Conservation (phyloP, 2,888 invertebrate genomes). For the Sarcophaga carnaria region DNA sequence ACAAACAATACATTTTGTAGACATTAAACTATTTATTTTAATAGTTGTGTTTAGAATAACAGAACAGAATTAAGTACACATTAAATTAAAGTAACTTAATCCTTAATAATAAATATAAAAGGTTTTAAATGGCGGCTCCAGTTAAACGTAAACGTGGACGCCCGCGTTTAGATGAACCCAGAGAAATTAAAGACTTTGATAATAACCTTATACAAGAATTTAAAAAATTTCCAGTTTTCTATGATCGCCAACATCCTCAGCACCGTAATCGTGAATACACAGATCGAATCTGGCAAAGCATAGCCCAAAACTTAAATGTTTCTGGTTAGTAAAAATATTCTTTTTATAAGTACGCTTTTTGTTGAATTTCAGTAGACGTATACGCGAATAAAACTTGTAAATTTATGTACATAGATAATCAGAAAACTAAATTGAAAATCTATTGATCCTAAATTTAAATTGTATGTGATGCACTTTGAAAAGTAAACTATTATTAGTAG, state of each 20-base stretch:
- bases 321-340: slow-evolving; percentile 26
- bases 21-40: too few species aligned
- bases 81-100: neutral
- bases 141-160: slow-evolving; percentile 75
- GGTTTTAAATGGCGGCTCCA: slow-evolving; percentile 36
- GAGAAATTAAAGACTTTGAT: slow-evolving; percentile 74
- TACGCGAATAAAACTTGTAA: neutral
- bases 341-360: neutral
- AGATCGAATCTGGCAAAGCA: slow-evolving; percentile 73
- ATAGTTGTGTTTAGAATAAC: too few species aligned
- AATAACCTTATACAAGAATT: slow-evolving; percentile 74
- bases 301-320: slow-evolving; percentile 70
- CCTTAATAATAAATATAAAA: too few species aligned
- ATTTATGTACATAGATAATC: neutral
- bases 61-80: neutral
- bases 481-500: too few species aligned
- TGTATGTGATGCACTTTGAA: too few species aligned
- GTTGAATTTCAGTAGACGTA: neutral
- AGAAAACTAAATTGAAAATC: neutral
- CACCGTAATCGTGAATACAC: slow-evolving; percentile 74
- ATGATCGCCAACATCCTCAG: slow-evolving; percentile 74
- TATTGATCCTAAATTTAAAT: too few species aligned
- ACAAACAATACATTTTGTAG: too few species aligned
- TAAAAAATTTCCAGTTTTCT: slow-evolving; percentile 74
- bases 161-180: slow-evolving; percentile 73